Evolutionary conservation across 2,888 invertebrate genomes (phyloP).

Genomic region (Myathropa florea): DNA sequence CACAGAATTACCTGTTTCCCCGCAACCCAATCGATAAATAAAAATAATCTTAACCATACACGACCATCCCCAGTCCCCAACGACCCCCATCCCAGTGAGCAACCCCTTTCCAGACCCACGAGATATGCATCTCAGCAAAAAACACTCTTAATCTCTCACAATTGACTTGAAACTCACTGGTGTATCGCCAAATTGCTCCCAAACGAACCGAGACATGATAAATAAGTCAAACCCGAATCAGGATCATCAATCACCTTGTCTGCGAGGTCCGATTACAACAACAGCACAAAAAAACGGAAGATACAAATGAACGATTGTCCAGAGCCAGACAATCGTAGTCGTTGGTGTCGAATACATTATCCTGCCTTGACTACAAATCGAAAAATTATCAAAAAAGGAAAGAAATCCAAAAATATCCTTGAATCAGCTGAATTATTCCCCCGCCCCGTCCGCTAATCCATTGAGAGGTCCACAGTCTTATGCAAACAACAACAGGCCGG

Average conservation of each 20-base stretch:
- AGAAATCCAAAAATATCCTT: slow-evolving; percentile 17
- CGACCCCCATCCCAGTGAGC: neutral
- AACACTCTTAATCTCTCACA: neutral
- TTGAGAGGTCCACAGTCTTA: slow-evolving; percentile 28
- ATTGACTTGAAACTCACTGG: neutral
- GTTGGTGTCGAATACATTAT: slow-evolving; percentile 16
- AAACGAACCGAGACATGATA: neutral
- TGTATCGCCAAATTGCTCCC: neutral
- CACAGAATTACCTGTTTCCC: too few species aligned
- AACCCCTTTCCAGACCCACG: neutral
- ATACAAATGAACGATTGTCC: slow-evolving; percentile 65
- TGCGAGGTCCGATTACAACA: slow-evolving; percentile 31
- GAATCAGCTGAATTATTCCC: slow-evolving; percentile 47
- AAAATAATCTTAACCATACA: too few species aligned
- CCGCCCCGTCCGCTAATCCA: slow-evolving; percentile 25
- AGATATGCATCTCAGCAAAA: neutral
- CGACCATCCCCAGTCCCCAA: neutral
- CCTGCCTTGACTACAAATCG: slow-evolving; percentile 77
- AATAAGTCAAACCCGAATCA: neutral
- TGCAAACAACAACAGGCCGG: slow-evolving; percentile 65
- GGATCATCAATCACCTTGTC: slow-evolving; percentile 57
- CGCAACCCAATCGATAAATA: too few species aligned
- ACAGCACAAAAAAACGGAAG: neutral
- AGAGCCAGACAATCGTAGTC: slow-evolving; percentile 41
- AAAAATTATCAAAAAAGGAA: slow-evolving; percentile 77